phyloP scores from a whole-genome alignment of 2,797 vertebrate genomes.

The Megaceryle alcyon region DNA sequence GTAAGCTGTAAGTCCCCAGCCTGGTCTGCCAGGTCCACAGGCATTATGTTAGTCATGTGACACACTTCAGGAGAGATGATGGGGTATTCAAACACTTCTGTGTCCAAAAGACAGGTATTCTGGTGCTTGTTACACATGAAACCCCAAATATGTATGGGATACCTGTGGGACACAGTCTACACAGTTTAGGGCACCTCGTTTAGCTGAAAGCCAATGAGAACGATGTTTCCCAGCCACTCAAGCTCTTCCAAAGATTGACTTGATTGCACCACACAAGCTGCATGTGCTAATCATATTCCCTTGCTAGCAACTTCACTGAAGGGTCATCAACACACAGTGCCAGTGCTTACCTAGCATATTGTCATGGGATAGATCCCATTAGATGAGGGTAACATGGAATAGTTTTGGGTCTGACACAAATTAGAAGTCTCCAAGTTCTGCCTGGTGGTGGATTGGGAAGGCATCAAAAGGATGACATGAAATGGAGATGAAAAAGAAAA shows the following conservation, averaged over 20 bases:
- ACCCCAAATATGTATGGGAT: neutral
- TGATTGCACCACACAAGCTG: accelerated
- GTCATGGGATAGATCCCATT: neutral
- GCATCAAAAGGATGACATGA: neutral
- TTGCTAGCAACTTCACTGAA: neutral
- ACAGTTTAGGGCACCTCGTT: neutral
- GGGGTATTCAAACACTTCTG: neutral
- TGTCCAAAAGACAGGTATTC: neutral
- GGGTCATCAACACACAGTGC: neutral
- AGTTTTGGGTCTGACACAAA: neutral
- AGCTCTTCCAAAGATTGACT: neutral
- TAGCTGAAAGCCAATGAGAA: neutral
- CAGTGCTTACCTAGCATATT: neutral
- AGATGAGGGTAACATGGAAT: neutral
- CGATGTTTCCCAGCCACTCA: neutral
- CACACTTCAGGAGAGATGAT: neutral
- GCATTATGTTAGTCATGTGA: neutral
- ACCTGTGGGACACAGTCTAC: neutral
- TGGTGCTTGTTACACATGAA: neutral
- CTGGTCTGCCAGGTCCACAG: neutral
- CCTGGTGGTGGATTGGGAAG: neutral
- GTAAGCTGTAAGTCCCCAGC: conserved; percentile 1
- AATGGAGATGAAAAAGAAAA: neutral
- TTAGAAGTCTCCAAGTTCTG: neutral
- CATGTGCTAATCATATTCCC: accelerated